Conservation (phyloP, 2,113 vertebrate species). For the Cottus gobio region DNA sequence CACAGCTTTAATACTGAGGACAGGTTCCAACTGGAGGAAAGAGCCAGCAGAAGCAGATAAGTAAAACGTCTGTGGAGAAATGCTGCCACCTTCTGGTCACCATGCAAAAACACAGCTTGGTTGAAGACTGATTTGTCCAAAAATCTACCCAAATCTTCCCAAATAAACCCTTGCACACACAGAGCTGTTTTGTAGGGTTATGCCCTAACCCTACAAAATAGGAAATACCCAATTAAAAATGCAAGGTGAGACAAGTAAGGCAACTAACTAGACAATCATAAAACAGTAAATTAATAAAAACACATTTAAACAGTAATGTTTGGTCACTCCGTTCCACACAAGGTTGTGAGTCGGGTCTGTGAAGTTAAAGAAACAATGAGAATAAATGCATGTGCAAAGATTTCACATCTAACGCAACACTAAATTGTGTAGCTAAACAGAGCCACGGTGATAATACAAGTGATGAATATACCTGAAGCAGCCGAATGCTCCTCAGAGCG, state of each 20-base stretch:
- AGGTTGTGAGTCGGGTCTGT: constrained; percentile 78
- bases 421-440: not conserved
- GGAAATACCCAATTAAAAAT: not conserved
- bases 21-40: not conserved
- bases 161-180: not conserved
- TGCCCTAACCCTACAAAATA: not conserved
- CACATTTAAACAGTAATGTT: not conserved
- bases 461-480: constrained; percentile 74
- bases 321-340: constrained; percentile 70
- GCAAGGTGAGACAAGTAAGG: not conserved
- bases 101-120: not conserved
- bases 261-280: not conserved
- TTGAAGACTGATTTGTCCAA: not conserved
- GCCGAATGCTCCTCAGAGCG: constrained; percentile 73
- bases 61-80: not conserved
- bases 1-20: not conserved
- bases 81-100: constrained; percentile 67
- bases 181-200: no score
- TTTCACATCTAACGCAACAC: not conserved
- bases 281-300: not conserved
- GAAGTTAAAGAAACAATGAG: not conserved
- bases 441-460: not conserved
- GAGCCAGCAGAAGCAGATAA: no score
- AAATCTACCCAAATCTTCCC: no score
- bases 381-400: not conserved